phyloP scores from a whole-genome alignment of 2,797 vertebrate genomes.

The Streptopelia turtur region DNA sequence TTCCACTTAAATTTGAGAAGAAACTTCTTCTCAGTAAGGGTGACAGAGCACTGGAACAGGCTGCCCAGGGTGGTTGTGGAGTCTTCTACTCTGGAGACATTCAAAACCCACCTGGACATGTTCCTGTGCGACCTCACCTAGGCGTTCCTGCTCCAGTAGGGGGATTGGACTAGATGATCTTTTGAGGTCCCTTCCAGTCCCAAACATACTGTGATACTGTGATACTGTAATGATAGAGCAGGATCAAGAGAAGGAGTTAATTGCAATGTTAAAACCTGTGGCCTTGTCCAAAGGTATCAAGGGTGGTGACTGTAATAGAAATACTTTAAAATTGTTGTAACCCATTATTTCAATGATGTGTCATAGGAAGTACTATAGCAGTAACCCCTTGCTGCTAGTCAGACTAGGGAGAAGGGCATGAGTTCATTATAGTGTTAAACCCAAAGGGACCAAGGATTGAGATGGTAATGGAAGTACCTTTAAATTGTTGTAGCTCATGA shows the following conservation, averaged over 20 bases:
- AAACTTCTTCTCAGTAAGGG: too few relatives aligned
- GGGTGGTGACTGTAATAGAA: background rate
- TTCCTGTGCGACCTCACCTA: too few relatives aligned
- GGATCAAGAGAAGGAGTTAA: background rate
- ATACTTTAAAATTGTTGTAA: background rate
- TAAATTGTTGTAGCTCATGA: background rate
- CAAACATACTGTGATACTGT: too few relatives aligned
- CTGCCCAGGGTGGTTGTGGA: too few relatives aligned
- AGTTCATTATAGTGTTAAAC: background rate
- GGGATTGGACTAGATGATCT: too few relatives aligned
- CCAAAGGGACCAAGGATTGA: background rate
- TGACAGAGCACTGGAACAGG: too few relatives aligned
- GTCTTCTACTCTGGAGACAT: too few relatives aligned
- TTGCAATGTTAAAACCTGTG: background rate
- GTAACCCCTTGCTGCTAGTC: background rate
- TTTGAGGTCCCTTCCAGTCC: too few relatives aligned
- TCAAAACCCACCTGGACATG: too few relatives aligned
- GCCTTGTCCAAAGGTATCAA: background rate
- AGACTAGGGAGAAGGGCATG: background rate
- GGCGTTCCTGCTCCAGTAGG: too few relatives aligned
- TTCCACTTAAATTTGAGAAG: too few relatives aligned
- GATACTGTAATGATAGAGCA: background rate
- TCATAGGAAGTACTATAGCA: background rate
- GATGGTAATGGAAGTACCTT: background rate
- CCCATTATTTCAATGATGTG: background rate